Percentiles rank a stretch among this genome's conserved stretches.
Evolutionary conservation across 2,797 vertebrate genomes (phyloP).

Genomic region (Poecilia picta): DNA sequence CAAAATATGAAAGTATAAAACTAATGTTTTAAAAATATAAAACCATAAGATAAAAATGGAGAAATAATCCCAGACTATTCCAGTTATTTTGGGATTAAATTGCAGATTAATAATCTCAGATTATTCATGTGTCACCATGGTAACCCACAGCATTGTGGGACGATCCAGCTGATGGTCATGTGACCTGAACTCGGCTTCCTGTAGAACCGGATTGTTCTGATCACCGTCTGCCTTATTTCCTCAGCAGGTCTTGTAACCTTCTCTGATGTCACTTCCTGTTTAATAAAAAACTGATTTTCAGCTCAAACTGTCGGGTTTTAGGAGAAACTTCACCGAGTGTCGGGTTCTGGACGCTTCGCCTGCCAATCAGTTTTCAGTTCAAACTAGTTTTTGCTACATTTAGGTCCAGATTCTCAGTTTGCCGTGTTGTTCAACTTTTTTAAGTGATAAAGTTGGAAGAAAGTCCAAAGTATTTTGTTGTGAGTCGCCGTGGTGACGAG

Average conservation of each 20-base stretch:
- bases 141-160: not conserved
- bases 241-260: not conserved
- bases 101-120: not conserved
- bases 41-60: not conserved
- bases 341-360: not conserved
- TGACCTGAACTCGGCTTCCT: not conserved
- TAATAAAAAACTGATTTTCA: not conserved
- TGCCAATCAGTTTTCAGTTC: not conserved
- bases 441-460: not conserved
- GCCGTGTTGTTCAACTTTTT: not conserved
- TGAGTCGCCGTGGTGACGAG: too few species aligned
- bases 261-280: not conserved
- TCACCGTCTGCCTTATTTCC: slow-evolving; percentile 15
- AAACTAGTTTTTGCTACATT: not conserved
- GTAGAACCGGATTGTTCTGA: not conserved
- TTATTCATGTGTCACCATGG: too few species aligned
- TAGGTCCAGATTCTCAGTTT: not conserved
- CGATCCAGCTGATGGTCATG: not conserved
- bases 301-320: not conserved
- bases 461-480: not conserved
- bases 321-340: not conserved
- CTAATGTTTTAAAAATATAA: not conserved
- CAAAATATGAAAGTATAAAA: not conserved
- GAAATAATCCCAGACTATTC: not conserved
- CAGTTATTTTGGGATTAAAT: not conserved